Conservation (phyloP, 2,888 invertebrate species). For the Lasioglossum lativentre region DNA sequence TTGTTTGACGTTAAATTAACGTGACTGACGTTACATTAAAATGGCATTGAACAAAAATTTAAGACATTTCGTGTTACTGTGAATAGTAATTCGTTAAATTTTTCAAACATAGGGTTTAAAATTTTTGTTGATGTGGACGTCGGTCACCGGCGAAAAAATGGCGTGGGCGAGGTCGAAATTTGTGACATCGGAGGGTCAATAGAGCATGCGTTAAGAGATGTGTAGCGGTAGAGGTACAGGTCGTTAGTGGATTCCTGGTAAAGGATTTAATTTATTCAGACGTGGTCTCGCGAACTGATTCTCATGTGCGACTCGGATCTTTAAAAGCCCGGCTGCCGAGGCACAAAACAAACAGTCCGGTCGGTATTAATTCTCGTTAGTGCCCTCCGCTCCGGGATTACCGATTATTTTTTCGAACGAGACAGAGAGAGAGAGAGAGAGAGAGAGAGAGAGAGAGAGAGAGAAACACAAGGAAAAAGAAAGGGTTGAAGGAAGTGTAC, state of each 20-base stretch:
- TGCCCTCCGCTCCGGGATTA: slow-evolving; percentile 56
- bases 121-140: not conserved
- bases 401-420: slow-evolving; percentile 51
- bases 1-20: too few relatives aligned
- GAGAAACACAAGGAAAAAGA: not conserved
- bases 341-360: slow-evolving; percentile 65
- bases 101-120: not conserved
- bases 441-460: not conserved
- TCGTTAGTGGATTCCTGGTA: slow-evolving; percentile 81
- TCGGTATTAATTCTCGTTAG: slow-evolving; percentile 71
- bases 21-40: too few relatives aligned
- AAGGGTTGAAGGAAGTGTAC: not conserved
- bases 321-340: slow-evolving; percentile 62
- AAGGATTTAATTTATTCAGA: slow-evolving; percentile 80
- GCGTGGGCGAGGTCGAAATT: not conserved
- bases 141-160: not conserved
- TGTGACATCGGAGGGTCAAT: slow-evolving; percentile 39
- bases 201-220: slow-evolving; percentile 68
- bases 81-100: too few relatives aligned
- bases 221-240: slow-evolving; percentile 69
- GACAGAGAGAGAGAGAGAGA: too few relatives aligned
- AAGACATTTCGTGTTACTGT: too few relatives aligned
- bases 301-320: slow-evolving; percentile 64
- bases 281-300: slow-evolving; percentile 65
- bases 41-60: too few relatives aligned